Evolutionary conservation across 2,888 invertebrate genomes (phyloP).

Genomic region (Panzeria rudis): DNA sequence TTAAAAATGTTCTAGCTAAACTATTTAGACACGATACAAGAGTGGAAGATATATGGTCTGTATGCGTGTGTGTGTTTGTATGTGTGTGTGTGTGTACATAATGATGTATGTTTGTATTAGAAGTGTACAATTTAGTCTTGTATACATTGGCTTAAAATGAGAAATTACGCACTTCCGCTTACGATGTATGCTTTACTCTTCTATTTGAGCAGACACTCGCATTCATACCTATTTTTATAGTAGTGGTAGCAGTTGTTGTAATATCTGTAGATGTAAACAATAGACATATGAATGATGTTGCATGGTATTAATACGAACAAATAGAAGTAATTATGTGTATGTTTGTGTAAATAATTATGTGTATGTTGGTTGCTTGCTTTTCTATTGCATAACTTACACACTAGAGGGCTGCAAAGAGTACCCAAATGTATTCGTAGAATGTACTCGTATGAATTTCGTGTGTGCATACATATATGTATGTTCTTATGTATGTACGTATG

Average conservation of each 20-base stretch:
- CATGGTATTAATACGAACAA: conserved; percentile 59
- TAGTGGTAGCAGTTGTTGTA: background rate
- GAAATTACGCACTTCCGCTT: conserved; percentile 69
- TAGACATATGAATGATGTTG: conserved; percentile 69
- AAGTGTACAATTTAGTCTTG: conserved; percentile 15
- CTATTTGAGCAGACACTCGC: background rate
- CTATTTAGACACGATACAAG: conserved; percentile 55
- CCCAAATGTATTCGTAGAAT: too few relatives aligned
- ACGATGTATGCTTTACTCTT: conserved; percentile 24
- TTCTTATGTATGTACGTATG: too few relatives aligned
- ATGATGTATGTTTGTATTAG: background rate
- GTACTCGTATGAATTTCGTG: too few relatives aligned
- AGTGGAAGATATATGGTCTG: conserved; percentile 6
- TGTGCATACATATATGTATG: too few relatives aligned
- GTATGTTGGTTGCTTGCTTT: background rate
- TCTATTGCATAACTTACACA: too few relatives aligned
- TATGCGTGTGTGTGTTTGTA: background rate
- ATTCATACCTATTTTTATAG: background rate
- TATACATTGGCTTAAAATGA: conserved; percentile 55
- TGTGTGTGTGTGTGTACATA: background rate
- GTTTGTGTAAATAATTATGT: background rate
- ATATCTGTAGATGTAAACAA: conserved; percentile 41
- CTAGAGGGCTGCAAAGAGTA: too few relatives aligned
- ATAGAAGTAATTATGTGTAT: conserved; percentile 33
- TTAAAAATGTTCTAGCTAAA: conserved; percentile 51